These are phyloP conservation scores for Lepisosteus oculatus DNA, from an alignment of 2,113 vertebrate genomes.

Conservation along the genomic window DNA sequence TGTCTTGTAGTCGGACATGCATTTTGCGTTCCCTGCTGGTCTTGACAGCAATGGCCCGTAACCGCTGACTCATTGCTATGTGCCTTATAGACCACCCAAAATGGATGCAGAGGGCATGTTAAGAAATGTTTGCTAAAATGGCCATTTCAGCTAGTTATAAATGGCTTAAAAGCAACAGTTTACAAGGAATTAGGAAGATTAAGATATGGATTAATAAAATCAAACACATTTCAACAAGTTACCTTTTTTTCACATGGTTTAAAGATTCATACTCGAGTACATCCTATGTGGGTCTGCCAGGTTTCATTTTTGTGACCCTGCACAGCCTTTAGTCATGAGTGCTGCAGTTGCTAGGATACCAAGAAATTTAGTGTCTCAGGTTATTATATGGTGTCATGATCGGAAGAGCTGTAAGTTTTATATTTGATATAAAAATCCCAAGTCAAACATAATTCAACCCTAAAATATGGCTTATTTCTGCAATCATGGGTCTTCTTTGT, in stretches of 20 bases:
- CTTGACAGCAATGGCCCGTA: neutral
- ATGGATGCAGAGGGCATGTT: slow-evolving; percentile 3
- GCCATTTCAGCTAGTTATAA: slow-evolving; percentile 50
- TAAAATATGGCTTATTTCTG: too few relatives aligned
- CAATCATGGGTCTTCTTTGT: too few relatives aligned
- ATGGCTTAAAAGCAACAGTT: slow-evolving; percentile 45
- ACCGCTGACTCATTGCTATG: neutral
- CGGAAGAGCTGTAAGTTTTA: slow-evolving; percentile 28
- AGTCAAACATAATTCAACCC: too few relatives aligned
- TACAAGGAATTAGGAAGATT: slow-evolving; percentile 48
- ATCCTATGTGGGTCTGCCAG: neutral
- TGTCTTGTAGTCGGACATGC: neutral
- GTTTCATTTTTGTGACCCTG: slow-evolving; percentile 32
- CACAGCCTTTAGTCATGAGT: slow-evolving; percentile 30
- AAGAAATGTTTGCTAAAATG: slow-evolving; percentile 36
- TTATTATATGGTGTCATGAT: slow-evolving; percentile 25
- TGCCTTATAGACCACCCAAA: neutral
- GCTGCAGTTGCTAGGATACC: slow-evolving; percentile 57
- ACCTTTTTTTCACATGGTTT: slow-evolving; percentile 24
- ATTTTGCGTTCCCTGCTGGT: neutral
- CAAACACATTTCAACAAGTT: slow-evolving; percentile 34
- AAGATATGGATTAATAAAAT: slow-evolving; percentile 51
- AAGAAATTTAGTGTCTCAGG: slow-evolving; percentile 23
- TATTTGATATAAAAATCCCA: slow-evolving; percentile 11
- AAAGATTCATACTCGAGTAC: neutral